Evolutionary conservation across 2,888 invertebrate species (phyloP).

Genomic region (Acleris laterana): DNA sequence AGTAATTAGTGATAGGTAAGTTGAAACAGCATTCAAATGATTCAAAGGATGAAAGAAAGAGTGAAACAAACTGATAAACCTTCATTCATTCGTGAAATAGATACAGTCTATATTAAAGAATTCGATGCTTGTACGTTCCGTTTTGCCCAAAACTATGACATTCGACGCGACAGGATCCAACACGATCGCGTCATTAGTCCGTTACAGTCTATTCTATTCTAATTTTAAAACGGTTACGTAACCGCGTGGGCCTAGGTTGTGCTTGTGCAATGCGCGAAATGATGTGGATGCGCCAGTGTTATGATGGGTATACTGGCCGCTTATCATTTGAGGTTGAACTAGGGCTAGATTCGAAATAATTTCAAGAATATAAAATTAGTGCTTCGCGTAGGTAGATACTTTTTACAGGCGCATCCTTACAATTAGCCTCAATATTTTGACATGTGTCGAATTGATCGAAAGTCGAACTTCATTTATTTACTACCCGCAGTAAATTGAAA

Average conservation of each 20-base stretch:
- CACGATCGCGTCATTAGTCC: slow-evolving; percentile 47
- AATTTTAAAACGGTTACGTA: slow-evolving; percentile 63
- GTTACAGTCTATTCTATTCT: slow-evolving; percentile 59
- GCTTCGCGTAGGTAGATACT: background rate
- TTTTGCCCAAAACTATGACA: slow-evolving; percentile 13
- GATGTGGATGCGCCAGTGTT: slow-evolving; percentile 16
- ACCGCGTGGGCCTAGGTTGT: slow-evolving; percentile 40
- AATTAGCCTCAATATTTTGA: no score
- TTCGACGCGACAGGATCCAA: slow-evolving; percentile 30
- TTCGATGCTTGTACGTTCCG: background rate
- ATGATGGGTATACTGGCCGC: background rate
- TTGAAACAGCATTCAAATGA: no score
- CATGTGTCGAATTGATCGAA: no score
- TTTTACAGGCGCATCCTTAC: no score
- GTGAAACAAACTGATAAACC: no score
- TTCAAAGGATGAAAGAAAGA: no score
- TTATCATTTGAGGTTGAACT: background rate
- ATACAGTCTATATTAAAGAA: no score
- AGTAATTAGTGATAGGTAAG: no score
- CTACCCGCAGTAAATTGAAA: no score
- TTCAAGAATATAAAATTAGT: background rate
- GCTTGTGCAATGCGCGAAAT: slow-evolving; percentile 38
- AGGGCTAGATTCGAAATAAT: background rate
- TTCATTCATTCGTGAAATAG: no score
- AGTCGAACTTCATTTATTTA: no score